These are phyloP conservation scores for Thymallus thymallus DNA, from an alignment of 2,113 vertebrate species.

Conservation along the genomic window DNA sequence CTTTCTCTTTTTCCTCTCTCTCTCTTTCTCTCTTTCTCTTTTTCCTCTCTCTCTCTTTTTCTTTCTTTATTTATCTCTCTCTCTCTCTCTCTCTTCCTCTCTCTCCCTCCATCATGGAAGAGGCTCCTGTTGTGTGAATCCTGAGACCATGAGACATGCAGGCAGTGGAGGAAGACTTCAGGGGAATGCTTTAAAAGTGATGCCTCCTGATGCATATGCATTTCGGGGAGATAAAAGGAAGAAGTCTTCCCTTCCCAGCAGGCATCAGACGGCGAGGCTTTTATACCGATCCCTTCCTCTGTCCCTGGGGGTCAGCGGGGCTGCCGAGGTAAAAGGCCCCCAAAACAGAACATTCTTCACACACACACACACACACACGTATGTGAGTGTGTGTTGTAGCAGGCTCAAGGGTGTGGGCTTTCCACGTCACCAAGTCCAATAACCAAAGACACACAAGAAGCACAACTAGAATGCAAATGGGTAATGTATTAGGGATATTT, in stretches of 20 bases:
- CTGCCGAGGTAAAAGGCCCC: neutral
- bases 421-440: too few relatives aligned
- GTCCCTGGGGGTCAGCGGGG: neutral
- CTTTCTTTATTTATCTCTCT: neutral
- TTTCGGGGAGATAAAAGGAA: conserved; percentile 4
- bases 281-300: neutral
- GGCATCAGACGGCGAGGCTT: neutral
- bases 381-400: too few relatives aligned
- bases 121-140: neutral
- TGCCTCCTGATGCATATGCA: conserved; percentile 3
- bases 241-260: neutral
- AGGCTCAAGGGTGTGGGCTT: too few relatives aligned
- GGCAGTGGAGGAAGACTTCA: neutral
- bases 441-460: too few relatives aligned
- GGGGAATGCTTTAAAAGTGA: neutral
- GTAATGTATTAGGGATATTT: too few relatives aligned
- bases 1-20: neutral
- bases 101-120: neutral
- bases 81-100: neutral
- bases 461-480: too few relatives aligned
- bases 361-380: neutral
- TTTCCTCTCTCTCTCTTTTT: neutral
- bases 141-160: neutral
- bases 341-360: neutral
- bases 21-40: neutral